phyloP scores from a whole-genome alignment of 1,140 invertebrate species.

The Camponotus pennsylvanicus region DNA sequence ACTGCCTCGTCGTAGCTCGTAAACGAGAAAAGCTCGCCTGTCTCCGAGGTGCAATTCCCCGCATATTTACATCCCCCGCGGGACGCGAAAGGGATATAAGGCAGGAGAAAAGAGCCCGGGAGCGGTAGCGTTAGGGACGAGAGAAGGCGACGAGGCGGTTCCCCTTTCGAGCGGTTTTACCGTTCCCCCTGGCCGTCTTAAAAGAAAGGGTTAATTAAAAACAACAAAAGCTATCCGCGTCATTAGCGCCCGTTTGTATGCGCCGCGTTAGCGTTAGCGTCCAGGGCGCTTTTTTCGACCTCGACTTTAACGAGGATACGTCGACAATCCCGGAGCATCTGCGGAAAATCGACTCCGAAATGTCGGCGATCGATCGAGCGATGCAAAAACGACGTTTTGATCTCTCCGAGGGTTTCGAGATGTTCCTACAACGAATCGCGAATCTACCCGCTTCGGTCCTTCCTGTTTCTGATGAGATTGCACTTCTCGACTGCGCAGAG shows the following conservation, averaged over 20 bases:
- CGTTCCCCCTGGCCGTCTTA: slow-evolving; percentile 82
- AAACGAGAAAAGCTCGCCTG: slow-evolving; percentile 79
- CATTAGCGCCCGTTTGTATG: slow-evolving; percentile 87
- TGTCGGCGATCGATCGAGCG: slow-evolving; percentile 22
- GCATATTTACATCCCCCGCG: slow-evolving; percentile 85
- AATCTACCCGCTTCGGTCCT: neutral
- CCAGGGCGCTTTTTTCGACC: slow-evolving; percentile 69
- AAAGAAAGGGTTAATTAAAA: slow-evolving; percentile 87
- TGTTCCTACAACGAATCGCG: neutral
- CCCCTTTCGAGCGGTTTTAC: slow-evolving; percentile 74
- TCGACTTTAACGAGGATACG: slow-evolving; percentile 77
- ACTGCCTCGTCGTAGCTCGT: slow-evolving; percentile 72
- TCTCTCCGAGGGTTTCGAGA: neutral
- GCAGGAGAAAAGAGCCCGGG: slow-evolving; percentile 49
- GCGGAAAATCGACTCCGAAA: slow-evolving; percentile 17
- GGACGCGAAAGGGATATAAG: slow-evolving; percentile 72
- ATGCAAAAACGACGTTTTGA: neutral
- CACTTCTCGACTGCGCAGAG: slow-evolving; percentile 1
- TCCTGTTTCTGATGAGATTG: slow-evolving; percentile 33
- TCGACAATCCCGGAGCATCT: slow-evolving; percentile 24
- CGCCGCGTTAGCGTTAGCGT: slow-evolving; percentile 83
- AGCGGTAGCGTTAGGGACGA: slow-evolving; percentile 25
- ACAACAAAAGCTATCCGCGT: slow-evolving; percentile 86
- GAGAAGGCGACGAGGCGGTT: slow-evolving; percentile 70
- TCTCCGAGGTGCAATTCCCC: slow-evolving; percentile 85